Conservation (phyloP, 2,113 vertebrate genomes). For the Caracal caracal region DNA sequence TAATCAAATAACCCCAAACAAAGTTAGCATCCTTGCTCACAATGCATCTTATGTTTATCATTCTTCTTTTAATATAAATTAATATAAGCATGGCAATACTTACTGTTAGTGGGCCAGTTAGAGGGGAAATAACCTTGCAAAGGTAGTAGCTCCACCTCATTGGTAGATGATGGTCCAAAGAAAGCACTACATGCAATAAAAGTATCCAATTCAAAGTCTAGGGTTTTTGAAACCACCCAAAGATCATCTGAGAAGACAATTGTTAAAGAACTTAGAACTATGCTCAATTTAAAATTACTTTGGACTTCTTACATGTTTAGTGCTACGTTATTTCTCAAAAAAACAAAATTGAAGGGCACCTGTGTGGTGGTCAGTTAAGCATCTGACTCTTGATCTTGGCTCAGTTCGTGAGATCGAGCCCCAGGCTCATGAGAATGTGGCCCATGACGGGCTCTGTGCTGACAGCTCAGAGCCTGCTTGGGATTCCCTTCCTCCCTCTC, state of each 20-base stretch:
- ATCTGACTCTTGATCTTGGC: too few species aligned
- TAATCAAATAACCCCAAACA: background rate
- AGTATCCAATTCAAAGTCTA: slow-evolving; percentile 86
- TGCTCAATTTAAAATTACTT: background rate
- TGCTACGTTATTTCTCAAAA: background rate
- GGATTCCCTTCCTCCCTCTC: too few species aligned
- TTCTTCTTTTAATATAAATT: background rate
- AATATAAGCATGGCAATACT: slow-evolving; percentile 59
- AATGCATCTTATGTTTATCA: background rate
- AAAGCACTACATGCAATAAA: slow-evolving; percentile 89
- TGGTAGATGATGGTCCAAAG: slow-evolving; percentile 87
- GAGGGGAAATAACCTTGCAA: slow-evolving; percentile 88
- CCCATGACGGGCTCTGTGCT: too few species aligned
- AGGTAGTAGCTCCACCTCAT: slow-evolving; percentile 86
- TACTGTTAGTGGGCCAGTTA: slow-evolving; percentile 85
- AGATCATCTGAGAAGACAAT: slow-evolving; percentile 86
- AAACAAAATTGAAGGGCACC: too few species aligned
- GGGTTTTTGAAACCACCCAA: slow-evolving; percentile 90
- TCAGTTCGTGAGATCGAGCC: too few species aligned
- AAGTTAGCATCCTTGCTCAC: background rate
- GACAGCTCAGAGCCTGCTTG: too few species aligned
- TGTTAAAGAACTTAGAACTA: background rate
- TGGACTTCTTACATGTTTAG: background rate
- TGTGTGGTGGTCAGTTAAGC: too few species aligned
- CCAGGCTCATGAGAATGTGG: too few species aligned